Evolutionary conservation across 2,113 vertebrate genomes (phyloP), one percentile per base, ranked within the genome.

Genomic region (Recurvirostra avosetta): DNA sequence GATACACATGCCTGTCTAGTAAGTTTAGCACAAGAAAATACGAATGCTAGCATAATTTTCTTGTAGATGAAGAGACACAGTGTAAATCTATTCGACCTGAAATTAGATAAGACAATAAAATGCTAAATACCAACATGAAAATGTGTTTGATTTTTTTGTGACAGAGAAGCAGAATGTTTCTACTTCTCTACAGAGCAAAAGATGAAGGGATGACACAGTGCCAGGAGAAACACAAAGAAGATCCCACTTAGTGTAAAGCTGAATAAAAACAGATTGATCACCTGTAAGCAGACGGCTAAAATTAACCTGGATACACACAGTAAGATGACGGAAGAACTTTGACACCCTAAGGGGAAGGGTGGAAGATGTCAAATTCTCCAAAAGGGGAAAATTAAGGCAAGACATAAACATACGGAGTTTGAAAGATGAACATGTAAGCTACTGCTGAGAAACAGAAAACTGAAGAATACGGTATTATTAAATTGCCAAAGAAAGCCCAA

Each of bases 231-330:
- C 26, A 94, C 40, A 96, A 38, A 63, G 86, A 92, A 95, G 75
- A 97, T 91, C 53, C 63, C 38, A 67, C 82, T 96, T 90, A 86
- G 72, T 29, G 77, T 45, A 96, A 97, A 96, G 82, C 92, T 62
- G 71, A 80, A 95, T 90, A 78, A 82, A 93, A 74, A 5, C 68
- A 95, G 80, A 74, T 12, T 73, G 75, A 89, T 85, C 36, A 65
- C 8, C 38, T 1, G 0, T 85, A 94, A 87, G 65, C 47, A 92
- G 86, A 62, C 19, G 83, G 92, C 78, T 90, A 91, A 93, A 93
- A 89, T 90, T 93, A 95, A 75, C 79, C 45, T 71, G 40, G 52
- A 92, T 82, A 93, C 26, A 29, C 22, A 2, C 34, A 78, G 9
- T 27, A 73, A 72, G 55, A 95, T 59, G 63, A 76, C 73, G 68